phyloP scores from a whole-genome alignment of 1,140 invertebrate genomes.

The Alviniconcha marisindica region DNA sequence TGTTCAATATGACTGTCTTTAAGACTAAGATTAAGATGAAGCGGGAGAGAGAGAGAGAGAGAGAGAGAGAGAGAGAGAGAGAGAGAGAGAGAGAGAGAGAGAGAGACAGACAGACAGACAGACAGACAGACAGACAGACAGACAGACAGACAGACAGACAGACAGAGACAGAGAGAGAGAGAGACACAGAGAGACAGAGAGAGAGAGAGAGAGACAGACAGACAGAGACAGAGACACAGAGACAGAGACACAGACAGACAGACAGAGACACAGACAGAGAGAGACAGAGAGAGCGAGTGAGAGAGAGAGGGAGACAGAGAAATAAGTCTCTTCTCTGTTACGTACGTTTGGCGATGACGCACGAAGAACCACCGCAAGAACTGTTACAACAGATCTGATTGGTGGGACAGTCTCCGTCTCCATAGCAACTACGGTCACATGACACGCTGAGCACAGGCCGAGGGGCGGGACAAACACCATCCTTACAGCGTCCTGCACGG shows the following conservation, averaged over 20 bases:
- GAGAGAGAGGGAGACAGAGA: no score
- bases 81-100: no score
- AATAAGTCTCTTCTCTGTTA: no score
- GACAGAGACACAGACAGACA: neutral
- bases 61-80: no score
- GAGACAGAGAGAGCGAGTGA: neutral
- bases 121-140: no score
- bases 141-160: no score
- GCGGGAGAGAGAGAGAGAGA: no score
- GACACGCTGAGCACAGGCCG: conserved; percentile 15
- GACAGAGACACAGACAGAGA: neutral
- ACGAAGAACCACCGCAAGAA: conserved; percentile 9
- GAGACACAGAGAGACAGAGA: neutral
- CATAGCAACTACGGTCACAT: neutral
- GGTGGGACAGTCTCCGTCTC: conserved; percentile 21
- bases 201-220: neutral
- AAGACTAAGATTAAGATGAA: no score
- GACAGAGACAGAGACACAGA: neutral
- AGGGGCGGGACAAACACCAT: neutral
- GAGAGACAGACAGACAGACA: no score
- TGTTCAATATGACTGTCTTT: no score
- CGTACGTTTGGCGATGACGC: neutral
- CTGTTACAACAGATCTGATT: conserved; percentile 29
- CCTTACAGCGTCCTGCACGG: conserved; percentile 17
- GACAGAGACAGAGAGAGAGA: conserved; percentile 1